Evolutionary conservation across 2,888 invertebrate species (phyloP).

Genomic region (Isoperla grammatica): DNA sequence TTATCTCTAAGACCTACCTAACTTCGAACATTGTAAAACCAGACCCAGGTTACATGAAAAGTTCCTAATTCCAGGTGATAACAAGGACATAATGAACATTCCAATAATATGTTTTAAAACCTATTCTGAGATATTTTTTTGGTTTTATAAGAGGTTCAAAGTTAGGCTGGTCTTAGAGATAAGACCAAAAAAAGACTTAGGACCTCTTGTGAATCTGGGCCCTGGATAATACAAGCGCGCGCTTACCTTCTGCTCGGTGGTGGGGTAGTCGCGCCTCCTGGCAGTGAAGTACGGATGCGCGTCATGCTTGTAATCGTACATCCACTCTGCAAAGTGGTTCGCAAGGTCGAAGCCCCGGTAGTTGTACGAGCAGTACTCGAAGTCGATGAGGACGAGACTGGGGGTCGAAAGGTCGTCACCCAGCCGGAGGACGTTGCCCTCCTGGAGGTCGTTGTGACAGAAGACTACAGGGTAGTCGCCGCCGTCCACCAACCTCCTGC

Average conservation of each 20-base stretch:
- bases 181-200: too few species aligned
- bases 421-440: slow-evolving; percentile 66
- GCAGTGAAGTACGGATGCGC: slow-evolving; percentile 73
- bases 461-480: slow-evolving; percentile 70
- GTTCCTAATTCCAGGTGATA: too few species aligned
- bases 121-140: too few species aligned
- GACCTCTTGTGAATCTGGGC: too few species aligned
- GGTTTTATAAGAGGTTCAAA: too few species aligned
- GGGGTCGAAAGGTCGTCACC: slow-evolving; percentile 46
- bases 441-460: slow-evolving; percentile 93
- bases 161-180: too few species aligned
- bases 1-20: too few species aligned
- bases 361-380: slow-evolving; percentile 94
- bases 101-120: too few species aligned
- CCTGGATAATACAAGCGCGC: too few species aligned
- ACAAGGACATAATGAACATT: too few species aligned
- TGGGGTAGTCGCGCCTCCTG: slow-evolving; percentile 63
- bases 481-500: not conserved
- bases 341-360: slow-evolving; percentile 90
- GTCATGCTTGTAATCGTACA: slow-evolving; percentile 77
- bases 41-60: too few species aligned
- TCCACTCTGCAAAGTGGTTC: slow-evolving; percentile 92
- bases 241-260: slow-evolving; percentile 78
- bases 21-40: too few species aligned
- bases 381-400: slow-evolving; percentile 77